Evolutionary conservation across 2,888 invertebrate species (phyloP).

Genomic region (Thalpophila matura): DNA sequence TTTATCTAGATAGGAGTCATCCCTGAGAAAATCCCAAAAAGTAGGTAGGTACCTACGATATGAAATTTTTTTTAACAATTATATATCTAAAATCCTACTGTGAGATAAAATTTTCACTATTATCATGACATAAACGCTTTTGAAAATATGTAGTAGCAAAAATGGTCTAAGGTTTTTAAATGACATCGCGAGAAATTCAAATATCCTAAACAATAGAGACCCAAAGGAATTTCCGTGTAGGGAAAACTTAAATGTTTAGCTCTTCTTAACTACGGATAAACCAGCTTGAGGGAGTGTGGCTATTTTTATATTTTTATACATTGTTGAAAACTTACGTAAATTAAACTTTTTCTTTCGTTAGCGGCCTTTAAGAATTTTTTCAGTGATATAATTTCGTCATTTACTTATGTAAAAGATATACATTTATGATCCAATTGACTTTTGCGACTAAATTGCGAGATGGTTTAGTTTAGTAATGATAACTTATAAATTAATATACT

Average conservation of each 20-base stretch:
- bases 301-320: too few relatives aligned
- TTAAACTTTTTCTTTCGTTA: background rate
- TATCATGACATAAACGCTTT: background rate
- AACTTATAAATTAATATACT: background rate
- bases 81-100: too few relatives aligned
- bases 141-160: background rate
- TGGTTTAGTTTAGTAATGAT: background rate
- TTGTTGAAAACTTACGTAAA: slow-evolving; percentile 13
- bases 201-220: background rate
- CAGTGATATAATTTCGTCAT: background rate
- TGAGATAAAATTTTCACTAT: too few relatives aligned
- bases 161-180: background rate
- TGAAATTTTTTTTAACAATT: too few relatives aligned
- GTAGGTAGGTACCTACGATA: too few relatives aligned
- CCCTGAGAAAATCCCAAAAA: too few relatives aligned
- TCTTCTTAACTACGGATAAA: background rate
- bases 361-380: background rate
- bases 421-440: background rate
- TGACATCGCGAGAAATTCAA: background rate
- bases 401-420: background rate
- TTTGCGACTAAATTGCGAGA: background rate
- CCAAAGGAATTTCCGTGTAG: background rate
- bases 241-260: background rate
- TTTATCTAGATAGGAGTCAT: too few relatives aligned
- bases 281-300: background rate